These are phyloP conservation scores for Panthera leo DNA, from an alignment of 2,113 vertebrate species.

Conservation along the genomic window DNA sequence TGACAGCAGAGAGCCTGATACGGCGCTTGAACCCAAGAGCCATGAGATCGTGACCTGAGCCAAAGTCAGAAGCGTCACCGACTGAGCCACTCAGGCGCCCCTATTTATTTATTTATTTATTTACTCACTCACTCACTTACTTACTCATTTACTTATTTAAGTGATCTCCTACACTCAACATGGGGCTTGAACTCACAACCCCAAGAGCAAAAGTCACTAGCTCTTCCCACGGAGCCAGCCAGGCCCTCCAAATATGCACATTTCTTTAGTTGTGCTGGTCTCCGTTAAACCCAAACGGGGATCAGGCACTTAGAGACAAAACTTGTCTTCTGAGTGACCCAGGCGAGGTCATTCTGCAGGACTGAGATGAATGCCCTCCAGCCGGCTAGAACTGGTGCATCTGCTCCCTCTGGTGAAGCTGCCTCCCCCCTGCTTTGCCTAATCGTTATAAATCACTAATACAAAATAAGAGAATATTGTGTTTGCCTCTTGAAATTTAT, in stretches of 20 bases:
- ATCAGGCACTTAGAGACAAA: background rate
- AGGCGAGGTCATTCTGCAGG: background rate
- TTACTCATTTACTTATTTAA: background rate
- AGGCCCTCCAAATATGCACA: rapidly evolving
- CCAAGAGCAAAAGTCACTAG: background rate
- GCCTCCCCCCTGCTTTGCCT: background rate
- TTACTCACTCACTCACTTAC: too few relatives aligned
- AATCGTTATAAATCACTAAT: background rate
- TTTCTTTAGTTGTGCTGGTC: background rate
- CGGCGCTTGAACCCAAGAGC: too few relatives aligned
- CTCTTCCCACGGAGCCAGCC: background rate
- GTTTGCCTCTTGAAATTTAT: background rate
- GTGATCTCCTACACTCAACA: background rate
- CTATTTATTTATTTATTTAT: too few relatives aligned
- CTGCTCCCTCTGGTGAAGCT: background rate
- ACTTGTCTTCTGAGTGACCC: background rate
- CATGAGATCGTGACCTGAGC: too few relatives aligned
- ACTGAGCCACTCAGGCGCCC: too few relatives aligned
- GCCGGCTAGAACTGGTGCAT: background rate
- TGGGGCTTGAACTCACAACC: background rate
- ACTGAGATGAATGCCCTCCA: too few relatives aligned
- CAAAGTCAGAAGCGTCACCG: too few relatives aligned
- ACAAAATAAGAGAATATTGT: background rate
- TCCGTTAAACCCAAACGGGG: background rate
- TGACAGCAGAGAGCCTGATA: too few relatives aligned